Base-by-base conservation (phyloP, 2,888 invertebrate genomes). In the Poecilus cupreus region DNA sequence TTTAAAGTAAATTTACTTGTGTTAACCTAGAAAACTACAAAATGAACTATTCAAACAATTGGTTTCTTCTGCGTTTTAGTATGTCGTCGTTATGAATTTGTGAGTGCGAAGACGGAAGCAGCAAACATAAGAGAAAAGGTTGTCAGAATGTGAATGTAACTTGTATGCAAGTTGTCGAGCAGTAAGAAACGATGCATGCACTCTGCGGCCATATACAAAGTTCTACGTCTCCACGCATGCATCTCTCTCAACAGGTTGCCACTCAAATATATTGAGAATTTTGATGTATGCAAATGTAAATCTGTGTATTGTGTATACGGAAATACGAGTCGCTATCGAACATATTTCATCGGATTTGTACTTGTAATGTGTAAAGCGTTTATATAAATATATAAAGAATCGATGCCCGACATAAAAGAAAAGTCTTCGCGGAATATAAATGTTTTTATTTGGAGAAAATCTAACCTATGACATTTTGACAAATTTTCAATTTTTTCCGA, bases 221-320 rank as follows among this genome's bases (percentile, higher is more conserved):
- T 37, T 39, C 70, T 24, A 13, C 26, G 4, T 60, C 64, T 68
- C 37, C 64, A 68, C 64, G 37, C 75, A 11, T 32, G 32, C 32
- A 24, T 32, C 26, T 60, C 26, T 60, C 46, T 81, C 81, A 81
- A 81, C 81, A 81, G 81, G 81, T 81, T 81, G 81, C 81, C 64
- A 75, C 81, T 81, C 81, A 74, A 32, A 74, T 64, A 81, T 75
- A 81, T 81, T 81, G 75, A 57, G 60, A 81, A 60, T 81, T 75
- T 60, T 81, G 81, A 81, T 81, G 54, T 81, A 81, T 81, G 74
- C 72, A 81, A 81, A 81, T 75, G 43, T 57, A 80, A 80, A 80
- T 80, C 80, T 80, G 74, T 72, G 80, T 72, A 80, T 81, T 81
- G 81, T 81, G 75, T 75, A 68, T 68, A 74, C 60, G 74, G 81